Base-by-base conservation (phyloP, 2,113 vertebrate species). In the Asarcornis scutulata region DNA sequence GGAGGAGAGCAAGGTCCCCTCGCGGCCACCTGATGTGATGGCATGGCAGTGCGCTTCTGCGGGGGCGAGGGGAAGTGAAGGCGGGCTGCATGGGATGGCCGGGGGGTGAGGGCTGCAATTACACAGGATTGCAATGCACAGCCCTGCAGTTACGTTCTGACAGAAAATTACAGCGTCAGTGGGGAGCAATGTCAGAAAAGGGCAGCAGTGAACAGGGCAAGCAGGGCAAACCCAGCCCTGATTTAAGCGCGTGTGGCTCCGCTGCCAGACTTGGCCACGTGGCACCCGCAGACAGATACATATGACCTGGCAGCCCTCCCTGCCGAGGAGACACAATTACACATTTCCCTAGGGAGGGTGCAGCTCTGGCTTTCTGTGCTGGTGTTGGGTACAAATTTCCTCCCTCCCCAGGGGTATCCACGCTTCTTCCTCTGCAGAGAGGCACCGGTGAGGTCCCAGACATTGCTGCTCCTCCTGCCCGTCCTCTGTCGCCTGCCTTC, bases 371-470 rank as follows among this genome's bases (percentile, higher is more conserved):
- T 91, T 42, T 88, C 48, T 34, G 29, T 25, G n/a, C 62, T 2
- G 1, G 3, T 7, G 1, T 10, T 7, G 52, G 22, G 13, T 8
- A 74, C 3, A 2, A 1, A 16, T 34, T 80, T 92, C 73, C 77
- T 90, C 42, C 68, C 13, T 66, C 73, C 58, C 25, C 74, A 34
- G 25, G 27, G 67, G 34, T n/a, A 83, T 9, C 83, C 26, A 14
- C n/a, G 32, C 7, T 74, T 32, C 6, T 78, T 32, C 36, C 58
- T 64, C 44, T 16, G 12, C 0, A 0, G 38, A 76, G 17, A 44
- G 32, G 27, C 85, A 32, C 9, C 0, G 0, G 16, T 0, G 0
- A 17, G 1, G 3, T 52, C 36, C 56, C 0, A 6, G 36, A 11
- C 36, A 17, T 17, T 7, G 25, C 36, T 63, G 62, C 25, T 25